These are phyloP conservation scores for Spea bombifrons DNA, from an alignment of 2,113 vertebrate genomes.

Conservation along the genomic window DNA sequence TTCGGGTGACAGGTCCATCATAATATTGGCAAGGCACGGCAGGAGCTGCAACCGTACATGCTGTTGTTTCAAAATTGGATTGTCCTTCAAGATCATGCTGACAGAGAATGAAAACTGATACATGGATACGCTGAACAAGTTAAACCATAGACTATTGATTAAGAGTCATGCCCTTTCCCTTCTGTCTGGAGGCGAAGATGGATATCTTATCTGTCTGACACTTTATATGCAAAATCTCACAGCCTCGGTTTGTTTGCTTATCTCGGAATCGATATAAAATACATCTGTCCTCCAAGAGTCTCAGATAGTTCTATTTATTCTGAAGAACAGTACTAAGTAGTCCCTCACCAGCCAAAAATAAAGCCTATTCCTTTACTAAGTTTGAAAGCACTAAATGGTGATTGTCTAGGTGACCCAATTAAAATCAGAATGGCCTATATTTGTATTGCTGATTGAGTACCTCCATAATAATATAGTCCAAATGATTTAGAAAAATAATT, in stretches of 20 bases:
- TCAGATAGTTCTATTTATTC: background rate
- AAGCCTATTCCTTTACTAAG: background rate
- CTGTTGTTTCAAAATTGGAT: conserved; percentile 19
- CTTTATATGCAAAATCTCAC: conserved; percentile 34
- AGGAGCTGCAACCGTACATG: background rate
- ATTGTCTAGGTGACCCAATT: background rate
- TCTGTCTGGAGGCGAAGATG: background rate
- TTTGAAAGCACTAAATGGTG: background rate
- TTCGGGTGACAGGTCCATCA: too few relatives aligned
- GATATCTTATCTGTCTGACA: conserved; percentile 33
- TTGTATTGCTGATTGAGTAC: background rate
- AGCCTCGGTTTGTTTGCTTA: conserved; percentile 9
- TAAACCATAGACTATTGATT: conserved; percentile 40
- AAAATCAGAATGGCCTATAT: background rate
- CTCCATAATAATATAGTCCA: too few relatives aligned
- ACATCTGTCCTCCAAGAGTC: conserved; percentile 5
- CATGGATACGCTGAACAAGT: conserved; percentile 28
- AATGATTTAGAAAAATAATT: too few relatives aligned
- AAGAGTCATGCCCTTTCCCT: conserved; percentile 8
- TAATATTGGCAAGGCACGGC: too few relatives aligned
- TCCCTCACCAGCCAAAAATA: background rate
- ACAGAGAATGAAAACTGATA: conserved; percentile 31
- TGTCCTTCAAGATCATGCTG: conserved; percentile 31
- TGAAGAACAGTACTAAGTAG: background rate
- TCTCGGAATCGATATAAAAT: conserved; percentile 25